A percentile compares a stretch with the other conserved stretches of the same genome.
These are phyloP conservation scores for Otus sunia DNA, from an alignment of 2,113 vertebrate species.

Conservation along the genomic window DNA sequence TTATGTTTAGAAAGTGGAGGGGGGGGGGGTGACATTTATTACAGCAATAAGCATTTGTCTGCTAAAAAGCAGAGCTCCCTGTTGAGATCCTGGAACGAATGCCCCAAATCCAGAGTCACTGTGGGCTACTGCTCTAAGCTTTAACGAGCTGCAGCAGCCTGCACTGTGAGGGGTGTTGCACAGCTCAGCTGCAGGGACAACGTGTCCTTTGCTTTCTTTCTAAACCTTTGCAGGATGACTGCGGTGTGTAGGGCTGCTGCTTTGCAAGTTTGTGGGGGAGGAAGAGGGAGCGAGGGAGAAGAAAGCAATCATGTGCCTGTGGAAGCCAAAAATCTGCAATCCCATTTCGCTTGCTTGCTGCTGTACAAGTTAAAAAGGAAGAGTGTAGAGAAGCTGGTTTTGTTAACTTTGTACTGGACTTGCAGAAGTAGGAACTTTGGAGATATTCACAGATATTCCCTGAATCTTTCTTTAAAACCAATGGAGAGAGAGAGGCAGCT, in stretches of 20 bases:
- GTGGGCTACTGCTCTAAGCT: not conserved
- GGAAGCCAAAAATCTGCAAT: not conserved
- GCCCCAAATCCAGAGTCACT: not conserved
- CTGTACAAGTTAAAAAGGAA: not conserved
- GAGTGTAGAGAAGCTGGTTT: not conserved
- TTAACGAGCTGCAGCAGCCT: not conserved
- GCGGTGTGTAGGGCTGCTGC: not conserved
- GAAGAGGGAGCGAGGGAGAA: not conserved
- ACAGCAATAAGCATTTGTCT: not conserved
- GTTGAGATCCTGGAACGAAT: not conserved
- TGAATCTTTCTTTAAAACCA: not conserved
- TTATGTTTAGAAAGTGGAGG: not conserved
- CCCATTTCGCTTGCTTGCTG: not conserved
- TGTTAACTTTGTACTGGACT: not conserved
- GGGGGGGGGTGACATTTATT: not conserved
- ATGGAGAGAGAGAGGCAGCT: not conserved
- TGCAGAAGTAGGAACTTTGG: not conserved
- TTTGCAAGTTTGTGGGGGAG: not conserved
- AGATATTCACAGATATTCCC: not conserved
- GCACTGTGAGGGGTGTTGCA: not conserved
- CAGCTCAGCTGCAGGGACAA: not conserved
- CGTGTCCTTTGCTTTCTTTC: not conserved
- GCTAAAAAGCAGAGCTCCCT: not conserved
- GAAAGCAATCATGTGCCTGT: not conserved
- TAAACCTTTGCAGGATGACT: not conserved